Base-by-base conservation (phyloP, 1,140 invertebrate genomes). In the Chironomus striatipennis region DNA sequence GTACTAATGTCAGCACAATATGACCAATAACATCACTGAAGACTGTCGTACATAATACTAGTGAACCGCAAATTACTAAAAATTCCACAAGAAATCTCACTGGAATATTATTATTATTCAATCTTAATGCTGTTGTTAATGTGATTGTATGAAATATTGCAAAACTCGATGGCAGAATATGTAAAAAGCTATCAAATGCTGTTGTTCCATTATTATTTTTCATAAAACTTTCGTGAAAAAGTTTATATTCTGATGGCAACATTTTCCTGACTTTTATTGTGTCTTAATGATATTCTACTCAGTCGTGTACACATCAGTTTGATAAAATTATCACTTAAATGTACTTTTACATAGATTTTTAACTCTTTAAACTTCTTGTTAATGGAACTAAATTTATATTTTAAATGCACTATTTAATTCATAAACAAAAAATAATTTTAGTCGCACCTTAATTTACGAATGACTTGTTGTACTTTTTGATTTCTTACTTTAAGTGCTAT, bases 41-140 rank as follows among this genome's bases (percentile, higher is more conserved):
- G 65, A 85, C 21, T 17, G 87, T 88, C 65, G 84, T 84, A 15
- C 81, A 83, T 15, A 86, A 73, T 72, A 88, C 83, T 75, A 85
- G 79, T 15, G 87, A 84, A 7, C 86, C 67, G 12, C 88, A 79
- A 18, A 84, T 84, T 7, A 84, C 67, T 10, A 81, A 15, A 78
- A 87, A 88, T 81, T 88, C 87, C 20, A 85, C 15, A 1, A 75
- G 12, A 74, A 73, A 73, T 70, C 65, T 18, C 18, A 18, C 17
- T 70, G 65, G 65, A 70, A 70, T 17, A 20, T 70, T 70, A 20
- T 18, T 70, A 8, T 8, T 70, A 9, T 20, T 70, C 9, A 20
- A 18, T 70, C 17, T 70, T n/a, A 57, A 15, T 70, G 18, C 7
- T 70, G 65, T 18, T 70, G 65, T 70, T 9, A 70, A 20, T 18